phyloP scores from a whole-genome alignment of 2,113 vertebrate species.

The Apteryx mantelli region DNA sequence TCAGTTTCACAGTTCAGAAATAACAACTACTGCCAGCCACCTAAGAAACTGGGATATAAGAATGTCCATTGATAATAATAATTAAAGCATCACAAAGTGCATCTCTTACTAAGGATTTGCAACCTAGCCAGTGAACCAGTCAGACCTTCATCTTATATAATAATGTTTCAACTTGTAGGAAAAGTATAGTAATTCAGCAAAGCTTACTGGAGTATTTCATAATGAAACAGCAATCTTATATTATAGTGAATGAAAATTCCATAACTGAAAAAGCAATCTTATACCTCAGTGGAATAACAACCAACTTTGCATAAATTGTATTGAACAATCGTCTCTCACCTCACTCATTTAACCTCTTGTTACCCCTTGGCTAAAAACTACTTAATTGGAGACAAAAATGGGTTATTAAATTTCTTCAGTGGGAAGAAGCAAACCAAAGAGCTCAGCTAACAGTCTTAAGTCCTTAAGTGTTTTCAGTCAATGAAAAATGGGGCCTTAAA shows the following conservation, averaged over 20 bases:
- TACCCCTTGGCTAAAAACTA: background rate
- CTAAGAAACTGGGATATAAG: background rate
- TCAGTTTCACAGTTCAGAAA: background rate
- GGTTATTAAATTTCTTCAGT: background rate
- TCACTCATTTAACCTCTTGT: background rate
- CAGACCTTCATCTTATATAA: background rate
- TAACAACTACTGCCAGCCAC: background rate
- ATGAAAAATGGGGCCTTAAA: background rate
- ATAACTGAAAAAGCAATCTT: background rate
- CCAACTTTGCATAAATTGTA: background rate
- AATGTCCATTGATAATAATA: background rate
- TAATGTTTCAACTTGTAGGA: background rate
- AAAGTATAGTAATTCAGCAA: background rate
- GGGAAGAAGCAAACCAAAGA: background rate
- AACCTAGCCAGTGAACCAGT: background rate
- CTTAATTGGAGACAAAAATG: background rate
- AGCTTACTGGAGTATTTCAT: background rate
- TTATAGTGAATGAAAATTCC: background rate
- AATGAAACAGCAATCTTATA: background rate
- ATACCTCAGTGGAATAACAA: background rate
- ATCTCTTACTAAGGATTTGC: background rate
- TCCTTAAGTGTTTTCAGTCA: background rate
- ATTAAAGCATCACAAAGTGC: background rate
- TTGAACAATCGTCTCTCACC: background rate
- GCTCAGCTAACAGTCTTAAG: background rate